Conservation (phyloP, 2,797 vertebrate species). For the Enteromius treurensis region DNA sequence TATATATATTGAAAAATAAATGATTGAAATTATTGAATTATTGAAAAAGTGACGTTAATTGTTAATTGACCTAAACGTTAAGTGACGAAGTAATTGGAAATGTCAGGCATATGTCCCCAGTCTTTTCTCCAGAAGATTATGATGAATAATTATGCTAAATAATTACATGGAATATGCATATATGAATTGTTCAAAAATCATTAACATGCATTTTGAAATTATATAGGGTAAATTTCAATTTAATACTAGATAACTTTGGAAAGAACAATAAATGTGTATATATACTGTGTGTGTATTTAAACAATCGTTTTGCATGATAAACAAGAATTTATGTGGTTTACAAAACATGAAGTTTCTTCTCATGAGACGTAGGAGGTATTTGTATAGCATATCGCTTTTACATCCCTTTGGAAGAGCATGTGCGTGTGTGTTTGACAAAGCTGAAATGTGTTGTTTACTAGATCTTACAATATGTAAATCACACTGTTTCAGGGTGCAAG, state of each 20-base stretch:
- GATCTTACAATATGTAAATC: slow-evolving; percentile 2
- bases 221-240: not conserved
- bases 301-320: not conserved
- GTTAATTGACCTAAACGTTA: no score
- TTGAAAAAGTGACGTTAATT: not conserved
- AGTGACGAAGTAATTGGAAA: no score
- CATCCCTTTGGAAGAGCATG: not conserved
- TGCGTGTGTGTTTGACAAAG: not conserved
- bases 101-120: not conserved
- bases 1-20: no score
- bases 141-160: not conserved
- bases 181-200: not conserved
- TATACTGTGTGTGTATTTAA: not conserved
- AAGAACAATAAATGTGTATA: not conserved
- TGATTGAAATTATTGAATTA: no score
- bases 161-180: not conserved
- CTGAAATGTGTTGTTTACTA: not conserved
- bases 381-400: slow-evolving; percentile 4
- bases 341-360: not conserved
- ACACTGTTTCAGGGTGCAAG: not conserved
- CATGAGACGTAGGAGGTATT: not conserved
- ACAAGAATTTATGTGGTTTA: not conserved
- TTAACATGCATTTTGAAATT: not conserved
- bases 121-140: not conserved
- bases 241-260: not conserved